These are phyloP conservation scores for Alloplasta piceator DNA, from an alignment of 2,888 invertebrate genomes.

Conservation along the genomic window DNA sequence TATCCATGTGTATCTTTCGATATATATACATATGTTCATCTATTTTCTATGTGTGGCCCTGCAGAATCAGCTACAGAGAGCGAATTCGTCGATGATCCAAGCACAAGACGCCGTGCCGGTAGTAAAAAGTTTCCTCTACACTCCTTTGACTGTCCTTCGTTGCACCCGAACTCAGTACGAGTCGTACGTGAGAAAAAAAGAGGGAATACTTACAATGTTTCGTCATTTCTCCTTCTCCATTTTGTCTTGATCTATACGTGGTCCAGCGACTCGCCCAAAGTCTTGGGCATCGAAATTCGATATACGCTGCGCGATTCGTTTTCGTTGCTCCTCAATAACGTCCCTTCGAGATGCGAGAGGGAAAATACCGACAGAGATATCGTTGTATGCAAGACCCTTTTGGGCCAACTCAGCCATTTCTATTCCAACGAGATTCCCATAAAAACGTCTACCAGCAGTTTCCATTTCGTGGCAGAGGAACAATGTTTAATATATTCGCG, in stretches of 20 bases:
- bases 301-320: conserved; percentile 35
- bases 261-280: conserved; percentile 27
- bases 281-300: conserved; percentile 42
- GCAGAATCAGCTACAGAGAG: conserved; percentile 36
- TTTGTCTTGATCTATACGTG: conserved; percentile 2
- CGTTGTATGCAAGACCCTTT: conserved; percentile 34
- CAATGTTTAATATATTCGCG: conserved; percentile 65
- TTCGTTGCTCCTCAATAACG: conserved; percentile 5
- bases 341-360: neutral
- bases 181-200: conserved; percentile 36
- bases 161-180: conserved; percentile 20
- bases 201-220: conserved; percentile 39
- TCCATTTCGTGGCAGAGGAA: conserved; percentile 42
- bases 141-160: conserved; percentile 15
- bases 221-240: conserved; percentile 35
- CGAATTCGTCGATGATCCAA: conserved; percentile 60
- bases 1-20: neutral
- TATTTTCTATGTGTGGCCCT: conserved; percentile 32
- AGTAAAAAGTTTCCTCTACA: conserved; percentile 54
- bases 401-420: conserved; percentile 76
- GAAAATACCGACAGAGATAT: neutral
- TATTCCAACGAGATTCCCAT: conserved; percentile 81
- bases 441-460: conserved; percentile 73
- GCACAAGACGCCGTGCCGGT: conserved; percentile 45
- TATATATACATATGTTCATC: conserved; percentile 9